Evolutionary conservation across 1,140 invertebrate genomes (phyloP), one percentile per base, ranked within the genome.

Genomic region (Mylabris phalerata): DNA sequence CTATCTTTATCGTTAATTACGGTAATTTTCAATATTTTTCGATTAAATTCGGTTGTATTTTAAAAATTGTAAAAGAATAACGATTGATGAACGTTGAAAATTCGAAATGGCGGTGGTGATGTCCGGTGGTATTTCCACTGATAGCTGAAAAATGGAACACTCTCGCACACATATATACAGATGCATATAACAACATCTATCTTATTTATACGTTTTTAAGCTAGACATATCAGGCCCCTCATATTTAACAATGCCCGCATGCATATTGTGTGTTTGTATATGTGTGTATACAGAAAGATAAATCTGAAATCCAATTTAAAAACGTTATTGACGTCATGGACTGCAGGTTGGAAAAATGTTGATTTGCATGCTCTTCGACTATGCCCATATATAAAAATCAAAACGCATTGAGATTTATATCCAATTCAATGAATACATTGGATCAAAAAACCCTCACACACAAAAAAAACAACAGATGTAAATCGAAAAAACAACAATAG

Each of bases 231-330:
- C 51, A 54, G 51, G 51, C 39, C 51, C 51, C 51, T 54, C 51
- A 54, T 54, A 54, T 54, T 54, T 54, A 54, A 54, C 57, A 50
- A 57, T 55, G 50, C 60, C 59, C 55, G 54, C 54, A 57, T 61
- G 38, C 60, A 57, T 50, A 61, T 61, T 55, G 51, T 61, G 60
- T 50, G 32, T 32, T 32, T 32, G 7, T 32, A 32, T 32, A 7
- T 32, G 4, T 32, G 32, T 32, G 32, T 32, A 52, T 47, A 47
- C 55, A 48, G 55, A 7, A 43, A 59, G 60, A 63, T 63, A 63
- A 63, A 63, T 63, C 62, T 55, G 51, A 48, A 63, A 63, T 63
- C 62, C 62, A 63, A 63, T 63, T 63, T 63, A 60, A 63, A 32
- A 63, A 57, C 58, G 62, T 63, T 63, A 63, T 63, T 63, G 62